Base-by-base conservation (phyloP, 2,113 vertebrate genomes). In the Brevimyrus niger region DNA sequence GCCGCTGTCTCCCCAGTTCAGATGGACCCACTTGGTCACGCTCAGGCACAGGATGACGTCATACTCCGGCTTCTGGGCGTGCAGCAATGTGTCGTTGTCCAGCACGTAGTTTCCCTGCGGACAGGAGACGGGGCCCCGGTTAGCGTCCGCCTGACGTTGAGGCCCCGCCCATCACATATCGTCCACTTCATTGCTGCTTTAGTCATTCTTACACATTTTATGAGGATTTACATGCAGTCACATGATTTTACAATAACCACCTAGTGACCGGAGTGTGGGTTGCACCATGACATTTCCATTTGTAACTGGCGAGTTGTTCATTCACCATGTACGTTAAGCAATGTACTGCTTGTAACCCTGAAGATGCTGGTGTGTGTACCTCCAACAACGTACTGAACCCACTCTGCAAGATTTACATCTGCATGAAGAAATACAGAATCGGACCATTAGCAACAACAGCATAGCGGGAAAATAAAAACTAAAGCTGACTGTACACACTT, bases 11-110 rank as follows among this genome's bases (percentile, higher is more conserved):
- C 97, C 97, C 97, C 97, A 98, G 94, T 98, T 98, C 89, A 98
- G 95, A 89, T 98, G 97, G 50, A 98, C 96, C 97, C 97, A 98
- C 92, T 98, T 98, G 90, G 97, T 97, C 58, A 98, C 95, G 85
- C 97, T 98, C 90, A 98, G 95, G 92, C 97, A 98, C 92, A 98
- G 93, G 90, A 98, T 95, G 87, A 97, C 96, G 4, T 98, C 97
- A 53, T 97, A 98, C 92, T 98, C 97, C 0, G 96, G 93, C 31
- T 89, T 91, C 92, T 98, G 97, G 31, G 95, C 96, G 73, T 96
- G 89, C 48, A 98, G 93, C 91, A 98, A 92, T 88, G 94, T 93
- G 3, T 98, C 97, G 48, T 91, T 95, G 35, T 97, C 96, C 92
- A 97, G 93, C 4, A 98, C 97, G 4, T 98, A 98, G 93, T 98